These are phyloP conservation scores for Odocoileus hemionus DNA, from an alignment of 2,113 vertebrate genomes.

Conservation along the genomic window DNA sequence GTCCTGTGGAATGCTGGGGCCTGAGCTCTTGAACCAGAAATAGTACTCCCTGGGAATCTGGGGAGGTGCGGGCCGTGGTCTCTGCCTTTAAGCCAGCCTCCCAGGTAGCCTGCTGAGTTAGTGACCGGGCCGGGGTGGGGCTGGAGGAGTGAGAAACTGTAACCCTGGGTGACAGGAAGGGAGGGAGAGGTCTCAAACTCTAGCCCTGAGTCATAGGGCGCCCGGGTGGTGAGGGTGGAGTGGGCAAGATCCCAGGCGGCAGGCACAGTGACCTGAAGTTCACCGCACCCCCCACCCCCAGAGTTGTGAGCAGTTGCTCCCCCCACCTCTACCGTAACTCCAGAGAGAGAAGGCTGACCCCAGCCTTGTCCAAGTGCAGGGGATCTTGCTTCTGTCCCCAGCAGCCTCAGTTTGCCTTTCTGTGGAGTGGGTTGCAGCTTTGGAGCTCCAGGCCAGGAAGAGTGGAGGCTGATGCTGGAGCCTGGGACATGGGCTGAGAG, in stretches of 20 bases:
- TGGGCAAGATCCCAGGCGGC: background rate
- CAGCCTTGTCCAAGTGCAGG: background rate
- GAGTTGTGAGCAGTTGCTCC: background rate
- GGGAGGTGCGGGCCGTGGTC: background rate
- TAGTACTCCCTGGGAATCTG: background rate
- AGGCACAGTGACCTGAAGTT: background rate
- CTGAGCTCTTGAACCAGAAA: background rate
- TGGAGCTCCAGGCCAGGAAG: background rate
- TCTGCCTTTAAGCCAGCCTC: background rate
- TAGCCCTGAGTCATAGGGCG: conserved; percentile 46
- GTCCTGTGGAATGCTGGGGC: background rate
- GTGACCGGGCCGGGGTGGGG: background rate
- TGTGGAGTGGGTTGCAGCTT: background rate
- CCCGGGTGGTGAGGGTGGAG: background rate
- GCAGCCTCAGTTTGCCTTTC: background rate
- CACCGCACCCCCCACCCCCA: background rate
- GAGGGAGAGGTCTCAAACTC: conserved; percentile 1
- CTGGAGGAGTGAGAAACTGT: background rate
- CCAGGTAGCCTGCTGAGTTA: background rate
- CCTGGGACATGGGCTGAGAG: background rate
- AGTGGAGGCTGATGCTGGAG: background rate
- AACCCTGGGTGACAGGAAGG: conserved; percentile 12
- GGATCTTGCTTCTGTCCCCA: background rate
- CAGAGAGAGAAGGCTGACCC: background rate
- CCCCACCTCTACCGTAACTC: background rate